phyloP scores from a whole-genome alignment of 2,797 vertebrate species.

The Sparidentex hasta region DNA sequence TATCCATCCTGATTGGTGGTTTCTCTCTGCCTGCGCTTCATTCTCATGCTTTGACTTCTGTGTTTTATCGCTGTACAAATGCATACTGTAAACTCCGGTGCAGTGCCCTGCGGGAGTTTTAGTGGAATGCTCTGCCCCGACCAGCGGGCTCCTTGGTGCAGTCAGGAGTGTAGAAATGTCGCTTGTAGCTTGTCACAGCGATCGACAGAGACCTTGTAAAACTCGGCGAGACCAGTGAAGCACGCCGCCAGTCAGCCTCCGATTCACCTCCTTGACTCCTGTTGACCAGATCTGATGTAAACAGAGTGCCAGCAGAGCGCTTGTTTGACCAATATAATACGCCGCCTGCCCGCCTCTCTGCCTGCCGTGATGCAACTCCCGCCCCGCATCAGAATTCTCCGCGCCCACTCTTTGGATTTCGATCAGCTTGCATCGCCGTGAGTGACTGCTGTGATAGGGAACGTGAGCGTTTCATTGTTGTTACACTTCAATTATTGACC shows the following conservation, averaged over 20 bases:
- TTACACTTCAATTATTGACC: conserved; percentile 58
- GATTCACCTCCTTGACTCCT: conserved; percentile 63
- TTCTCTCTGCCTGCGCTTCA: conserved; percentile 1
- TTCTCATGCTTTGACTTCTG: not conserved
- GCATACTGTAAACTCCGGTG: conserved; percentile 4
- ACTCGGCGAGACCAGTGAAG: conserved; percentile 56
- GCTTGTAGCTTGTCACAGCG: conserved; percentile 67
- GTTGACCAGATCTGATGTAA: conserved; percentile 60
- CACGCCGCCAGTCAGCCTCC: conserved; percentile 60
- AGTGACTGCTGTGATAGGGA: conserved; percentile 50
- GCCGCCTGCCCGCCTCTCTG: conserved; percentile 38
- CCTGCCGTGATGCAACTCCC: conserved; percentile 48
- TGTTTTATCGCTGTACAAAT: conserved; percentile 30
- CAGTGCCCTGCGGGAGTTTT: conserved; percentile 23
- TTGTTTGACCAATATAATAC: conserved; percentile 55
- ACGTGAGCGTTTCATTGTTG: conserved; percentile 54
- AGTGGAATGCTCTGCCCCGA: conserved; percentile 23
- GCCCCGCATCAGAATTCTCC: conserved; percentile 26
- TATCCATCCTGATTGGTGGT: not conserved
- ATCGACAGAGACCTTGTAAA: conserved; percentile 77
- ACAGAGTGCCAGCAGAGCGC: conserved; percentile 41
- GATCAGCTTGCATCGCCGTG: conserved; percentile 62
- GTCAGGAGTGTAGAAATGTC: conserved; percentile 48
- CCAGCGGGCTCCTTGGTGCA: conserved; percentile 21
- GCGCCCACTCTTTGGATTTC: conserved; percentile 43